Base-by-base conservation (phyloP, 92 coral and sea anemone genomes). In the Nematostella vectensis region DNA sequence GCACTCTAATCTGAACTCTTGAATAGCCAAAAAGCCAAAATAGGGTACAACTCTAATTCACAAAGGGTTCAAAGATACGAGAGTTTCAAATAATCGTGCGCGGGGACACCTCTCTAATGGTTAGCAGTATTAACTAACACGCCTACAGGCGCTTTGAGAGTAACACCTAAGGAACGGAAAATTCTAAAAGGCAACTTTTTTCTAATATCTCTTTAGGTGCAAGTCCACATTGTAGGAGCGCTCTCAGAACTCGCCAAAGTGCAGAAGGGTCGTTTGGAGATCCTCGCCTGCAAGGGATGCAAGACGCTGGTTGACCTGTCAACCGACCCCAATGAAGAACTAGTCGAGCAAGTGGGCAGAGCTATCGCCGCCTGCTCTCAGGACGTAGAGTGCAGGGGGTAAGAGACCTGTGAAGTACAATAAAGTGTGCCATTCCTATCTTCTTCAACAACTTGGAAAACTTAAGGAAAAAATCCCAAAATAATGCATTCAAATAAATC, bases 161-260 rank as follows among this genome's bases (percentile, higher is more conserved):
- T n/a, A n/a, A n/a, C n/a, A n/a, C n/a, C n/a, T n/a, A n/a, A n/a
- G n/a, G n/a, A n/a, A n/a, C n/a, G n/a, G n/a, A n/a, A n/a, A n/a
- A n/a, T n/a, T n/a, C n/a, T n/a, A n/a, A n/a, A n/a, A n/a, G n/a
- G n/a, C n/a, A n/a, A n/a, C n/a, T n/a, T n/a, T n/a, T n/a, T n/a
- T n/a, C n/a, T n/a, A n/a, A n/a, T n/a, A n/a, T n/a, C n/a, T 33
- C 29, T 52, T 25, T 71, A 88, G 96, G 88, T 88, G 42, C 94
- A 88, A 42, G 54, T 85, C 23, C 94, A 88, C 20, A 81, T 77
- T 19, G 76, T 80, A 24, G 96, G 96, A 2, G 96, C 96, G 3
- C 64, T 88, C 48, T 81, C 81, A 17, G 96, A 88, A 49, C 76
- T 88, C 20, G 77, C 81, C 39, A 85, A 81, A 66, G 75, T 74